Evolutionary conservation across 2,113 vertebrate genomes (phyloP), one percentile per base, ranked within the genome.

Genomic region (Epinephelus fuscoguttatus): DNA sequence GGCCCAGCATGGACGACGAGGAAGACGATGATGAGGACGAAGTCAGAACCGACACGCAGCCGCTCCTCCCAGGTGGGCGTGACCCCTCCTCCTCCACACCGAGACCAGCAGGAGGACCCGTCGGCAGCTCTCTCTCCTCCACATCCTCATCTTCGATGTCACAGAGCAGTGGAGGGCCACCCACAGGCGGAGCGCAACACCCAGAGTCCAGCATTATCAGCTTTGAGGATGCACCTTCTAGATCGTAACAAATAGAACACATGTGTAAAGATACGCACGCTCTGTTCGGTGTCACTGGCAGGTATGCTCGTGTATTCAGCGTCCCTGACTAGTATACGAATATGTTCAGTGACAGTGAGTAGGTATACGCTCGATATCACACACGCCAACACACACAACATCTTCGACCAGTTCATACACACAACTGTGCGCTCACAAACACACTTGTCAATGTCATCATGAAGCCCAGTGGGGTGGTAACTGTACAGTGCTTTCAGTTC

Each of bases 1-100:
- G 98, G 98, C 98, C 98, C 64, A 99, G 95, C 95, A 99, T 99
- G 98, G 98, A 99, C 19, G 98, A 99, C 0, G 98, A 99, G 0
- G 98, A 99, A 37, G 96, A 97, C 2, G 97, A 98, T 0, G 96
- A 96, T 0, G 95, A 95, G 0, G 98, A 99, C 47, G 98, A 98
- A 11, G 93, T 93, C 1, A 95, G 96, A 77, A 94, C 92, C 0
- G 95, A 97, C 78, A 94, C 81, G 6, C 89, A 92, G 78, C 95
- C 96, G 0, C 91, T 96, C 70, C 95, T 96, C 77, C 86, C 96
- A 0, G 84, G 80, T 0, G 88, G 87, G 5, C 73, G 94, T 75
- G 87, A 92, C 91, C n/a, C 91, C 62, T 59, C 85, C 61, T 86
- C 87, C 82, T 87, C 92, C 10, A 18, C 27, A 9, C n/a, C 81